Evolutionary conservation across 1,140 invertebrate genomes (phyloP), one percentile per base, ranked within the genome.

Genomic region (Leptinotarsa defecta): DNA sequence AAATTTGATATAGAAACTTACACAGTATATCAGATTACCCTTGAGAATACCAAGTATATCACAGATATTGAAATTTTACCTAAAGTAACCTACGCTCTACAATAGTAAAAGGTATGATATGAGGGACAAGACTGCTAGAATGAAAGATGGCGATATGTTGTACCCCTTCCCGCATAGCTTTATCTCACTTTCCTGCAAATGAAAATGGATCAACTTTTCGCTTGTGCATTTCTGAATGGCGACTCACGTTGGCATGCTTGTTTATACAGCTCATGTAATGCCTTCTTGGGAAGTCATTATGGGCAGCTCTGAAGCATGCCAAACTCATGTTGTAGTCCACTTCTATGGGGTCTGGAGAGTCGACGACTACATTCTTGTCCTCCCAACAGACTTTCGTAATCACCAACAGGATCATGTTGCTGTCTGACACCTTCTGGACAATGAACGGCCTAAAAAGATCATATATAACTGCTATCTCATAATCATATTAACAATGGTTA

Each of bases 361-460:
- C 69, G 1, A 77, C 73, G 15, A 20, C 75, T 76, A 61, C 76
- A 13, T 79, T 63, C 24, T 77, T 27, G 64, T 79, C 69, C 6
- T 87, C 87, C 20, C 17, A 24, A 81, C 93, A 94, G 11, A 89
- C 81, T 15, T 88, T 91, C 81, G 95, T 92, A 3, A 96, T 91
- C 3, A 96, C 93, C 1, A 97, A 86, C 72, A 97, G 86, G 4
- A 97, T 87, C 87, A 97, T 89, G 84, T 97, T 97, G 63, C 93
- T 96, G 63, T 90, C 89, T 49, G 92, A 91, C 49, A 97, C 93
- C 49, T 91, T 89, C 79, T 96, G 92, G 2, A 94, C 93, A 73
- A 95, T 92, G 86, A 94, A 97, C 19, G 92, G 92, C 79, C 93
- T 91, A 83, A 65, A 86, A 84, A 68, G 64, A 75, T 43, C 68